phyloP scores from a whole-genome alignment of 2,113 vertebrate species.

The Pycnonotus jocosus region DNA sequence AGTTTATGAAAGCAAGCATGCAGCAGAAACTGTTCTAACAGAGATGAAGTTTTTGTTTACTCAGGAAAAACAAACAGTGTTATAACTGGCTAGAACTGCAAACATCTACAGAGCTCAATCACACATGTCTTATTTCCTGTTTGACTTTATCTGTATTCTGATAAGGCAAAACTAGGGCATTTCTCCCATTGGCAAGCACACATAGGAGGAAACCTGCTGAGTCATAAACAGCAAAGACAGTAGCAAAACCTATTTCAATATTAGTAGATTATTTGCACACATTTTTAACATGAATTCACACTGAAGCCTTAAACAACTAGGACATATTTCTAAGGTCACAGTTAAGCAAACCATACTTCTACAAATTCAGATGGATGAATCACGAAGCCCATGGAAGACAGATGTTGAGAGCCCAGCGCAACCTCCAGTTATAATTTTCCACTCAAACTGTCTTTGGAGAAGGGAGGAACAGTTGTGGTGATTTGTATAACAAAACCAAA shows the following conservation, averaged over 20 bases:
- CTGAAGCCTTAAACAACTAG: not conserved
- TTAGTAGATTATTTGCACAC: not conserved
- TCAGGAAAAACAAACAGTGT: slow-evolving; percentile 9
- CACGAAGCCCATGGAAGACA: not conserved
- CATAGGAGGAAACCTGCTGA: not conserved
- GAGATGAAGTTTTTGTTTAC: slow-evolving; percentile 1
- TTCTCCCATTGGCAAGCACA: not conserved
- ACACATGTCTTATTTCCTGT: not conserved
- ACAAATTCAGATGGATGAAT: not conserved
- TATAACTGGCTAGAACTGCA: slow-evolving; percentile 7
- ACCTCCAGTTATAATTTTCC: not conserved
- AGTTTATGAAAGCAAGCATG: not conserved
- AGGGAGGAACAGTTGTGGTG: not conserved
- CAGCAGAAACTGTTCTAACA: not conserved
- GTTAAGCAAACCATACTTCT: not conserved
- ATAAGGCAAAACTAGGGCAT: not conserved
- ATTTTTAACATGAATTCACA: not conserved
- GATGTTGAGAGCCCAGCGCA: not conserved
- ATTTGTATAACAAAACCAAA: not conserved
- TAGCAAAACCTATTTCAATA: not conserved
- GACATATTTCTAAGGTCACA: not conserved
- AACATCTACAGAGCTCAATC: slow-evolving; percentile 17
- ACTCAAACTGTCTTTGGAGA: not conserved
- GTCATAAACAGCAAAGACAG: not conserved
- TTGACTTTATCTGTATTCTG: not conserved